These are phyloP conservation scores for Cryptophagus acutangulus DNA, from an alignment of 2,888 invertebrate species.

Conservation along the genomic window DNA sequence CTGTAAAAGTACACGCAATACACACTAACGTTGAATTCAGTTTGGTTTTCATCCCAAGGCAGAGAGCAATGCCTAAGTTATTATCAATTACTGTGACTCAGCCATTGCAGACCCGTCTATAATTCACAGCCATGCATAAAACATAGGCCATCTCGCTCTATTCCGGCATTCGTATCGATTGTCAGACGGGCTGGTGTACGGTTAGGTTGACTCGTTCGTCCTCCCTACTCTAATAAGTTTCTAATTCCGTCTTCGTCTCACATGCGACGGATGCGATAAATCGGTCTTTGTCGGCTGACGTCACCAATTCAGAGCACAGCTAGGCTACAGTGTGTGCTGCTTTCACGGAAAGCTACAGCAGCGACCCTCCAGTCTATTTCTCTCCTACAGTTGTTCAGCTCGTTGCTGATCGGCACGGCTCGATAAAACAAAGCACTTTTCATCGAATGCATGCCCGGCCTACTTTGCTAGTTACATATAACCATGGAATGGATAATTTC, in stretches of 20 bases:
- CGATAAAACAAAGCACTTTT: slow-evolving; percentile 44
- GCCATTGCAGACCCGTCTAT: slow-evolving; percentile 46
- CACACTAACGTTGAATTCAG: slow-evolving; percentile 22
- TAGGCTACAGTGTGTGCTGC: slow-evolving; percentile 47
- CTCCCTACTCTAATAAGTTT: slow-evolving; percentile 47
- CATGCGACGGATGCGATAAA: slow-evolving; percentile 16
- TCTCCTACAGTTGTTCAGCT: slow-evolving; percentile 44
- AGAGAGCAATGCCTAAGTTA: slow-evolving; percentile 47
- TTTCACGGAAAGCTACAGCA: slow-evolving; percentile 50
- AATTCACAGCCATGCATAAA: slow-evolving; percentile 48
- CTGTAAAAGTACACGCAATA: slow-evolving; percentile 8
- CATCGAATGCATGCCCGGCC: slow-evolving; percentile 35
- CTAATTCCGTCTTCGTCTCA: slow-evolving; percentile 37
- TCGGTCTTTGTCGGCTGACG: slow-evolving; percentile 43
- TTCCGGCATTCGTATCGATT: slow-evolving; percentile 49
- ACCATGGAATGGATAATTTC: slow-evolving; percentile 52
- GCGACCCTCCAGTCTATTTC: slow-evolving; percentile 51
- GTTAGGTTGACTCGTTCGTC: slow-evolving; percentile 49
- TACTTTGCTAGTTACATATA: slow-evolving; percentile 49
- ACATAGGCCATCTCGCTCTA: slow-evolving; percentile 47
- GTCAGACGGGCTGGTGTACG: slow-evolving; percentile 44
- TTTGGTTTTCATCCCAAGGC: slow-evolving; percentile 35
- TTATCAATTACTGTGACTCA: slow-evolving; percentile 52
- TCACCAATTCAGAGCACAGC: slow-evolving; percentile 47
- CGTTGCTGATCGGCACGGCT: slow-evolving; percentile 27